Evolutionary conservation across 2,797 vertebrate genomes (phyloP), one percentile per base, ranked within the genome.

Genomic region (Platyrinchus mystaceus): DNA sequence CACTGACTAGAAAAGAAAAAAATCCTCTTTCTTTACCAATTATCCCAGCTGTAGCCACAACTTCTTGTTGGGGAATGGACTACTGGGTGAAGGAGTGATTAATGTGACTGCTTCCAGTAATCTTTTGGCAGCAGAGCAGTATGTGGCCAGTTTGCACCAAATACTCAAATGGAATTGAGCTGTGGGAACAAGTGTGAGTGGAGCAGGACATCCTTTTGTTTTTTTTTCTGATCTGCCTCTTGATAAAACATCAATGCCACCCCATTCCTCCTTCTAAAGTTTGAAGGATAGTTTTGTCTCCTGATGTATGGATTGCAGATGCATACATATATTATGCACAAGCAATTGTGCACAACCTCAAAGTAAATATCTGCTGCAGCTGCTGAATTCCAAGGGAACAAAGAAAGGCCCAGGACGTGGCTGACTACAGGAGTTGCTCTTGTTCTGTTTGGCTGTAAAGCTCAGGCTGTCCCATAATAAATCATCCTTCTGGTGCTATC

Each of bases 1-100:
- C 14, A 74, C 20, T 75, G 81, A 86, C 68, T 74, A 86, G 69
- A 41, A 90, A 66, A 46, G 59, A 64, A 95, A 90, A 93, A 91
- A 81, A 10, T 43, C n/a, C 44, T 53, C 41, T 81, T 70, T 66
- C 32, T 66, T 84, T 70, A 91, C 66, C 49, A 87, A 67, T 53
- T 62, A 67, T 78, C 23, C 44, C 70, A 74, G 52, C 70, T 93
- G 44, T 81, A 78, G n/a, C 62, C 74, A 36, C 30, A 75, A 10
- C 62, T 81, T 81, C 69, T 80, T 82, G n/a, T 55, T 8, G 2
- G n/a, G 41, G 62, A 84, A 62, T 53, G 70, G 84, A 66, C 71
- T 82, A 47, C 43, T 52, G 23, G 53, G 22, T 66, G 80, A 88
- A 88, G 69, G 56, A 56, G 58, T 81, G 52, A 94, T 89, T 75